Conservation (phyloP, 2,888 invertebrate species). For the Plemyria rubiginata region DNA sequence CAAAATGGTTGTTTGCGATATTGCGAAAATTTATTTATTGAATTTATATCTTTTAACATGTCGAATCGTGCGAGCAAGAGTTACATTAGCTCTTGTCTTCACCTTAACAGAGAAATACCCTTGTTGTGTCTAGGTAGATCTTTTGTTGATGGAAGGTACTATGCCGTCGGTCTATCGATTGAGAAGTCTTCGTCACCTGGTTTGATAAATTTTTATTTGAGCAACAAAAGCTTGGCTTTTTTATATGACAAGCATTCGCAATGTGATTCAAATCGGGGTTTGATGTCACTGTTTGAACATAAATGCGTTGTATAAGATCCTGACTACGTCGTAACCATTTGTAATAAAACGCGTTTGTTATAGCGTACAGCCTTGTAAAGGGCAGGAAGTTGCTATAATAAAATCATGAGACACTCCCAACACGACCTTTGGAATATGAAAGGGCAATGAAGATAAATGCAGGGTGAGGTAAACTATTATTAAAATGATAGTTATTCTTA, state of each 20-base stretch:
- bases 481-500: background rate
- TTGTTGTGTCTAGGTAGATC: no score
- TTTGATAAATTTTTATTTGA: no score
- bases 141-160: no score
- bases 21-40: no score
- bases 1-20: no score
- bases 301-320: background rate
- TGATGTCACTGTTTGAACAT: conserved; percentile 9
- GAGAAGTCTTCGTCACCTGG: no score
- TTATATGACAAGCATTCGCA: background rate
- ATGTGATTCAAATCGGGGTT: conserved; percentile 2
- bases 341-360: conserved; percentile 25
- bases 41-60: no score
- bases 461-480: background rate
- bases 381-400: conserved; percentile 27
- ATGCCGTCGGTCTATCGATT: no score
- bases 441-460: conserved; percentile 7
- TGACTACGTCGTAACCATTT: conserved; percentile 8
- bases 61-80: no score
- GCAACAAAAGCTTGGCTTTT: background rate
- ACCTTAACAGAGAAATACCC: no score
- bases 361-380: conserved; percentile 13
- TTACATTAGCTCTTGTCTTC: no score
- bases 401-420: conserved; percentile 20
- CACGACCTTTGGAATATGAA: conserved; percentile 13